Conservation (phyloP, 2,888 invertebrate genomes). For the Conchocele bisecta region DNA sequence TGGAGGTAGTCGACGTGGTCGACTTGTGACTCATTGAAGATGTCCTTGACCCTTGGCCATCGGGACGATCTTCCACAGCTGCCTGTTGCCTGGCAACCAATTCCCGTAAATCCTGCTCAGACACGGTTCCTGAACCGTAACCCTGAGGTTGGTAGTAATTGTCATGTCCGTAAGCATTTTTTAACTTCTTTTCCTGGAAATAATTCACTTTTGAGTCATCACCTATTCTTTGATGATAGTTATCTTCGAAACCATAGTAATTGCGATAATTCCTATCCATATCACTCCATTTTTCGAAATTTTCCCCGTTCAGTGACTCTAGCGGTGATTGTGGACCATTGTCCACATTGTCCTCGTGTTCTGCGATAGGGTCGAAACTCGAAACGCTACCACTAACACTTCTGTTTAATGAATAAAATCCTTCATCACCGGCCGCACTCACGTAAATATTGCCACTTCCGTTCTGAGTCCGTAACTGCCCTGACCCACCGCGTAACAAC, state of each 20-base stretch:
- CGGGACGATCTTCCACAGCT: conserved; percentile 25
- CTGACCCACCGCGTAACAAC: conserved; percentile 30
- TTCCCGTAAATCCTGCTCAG: conserved; percentile 20
- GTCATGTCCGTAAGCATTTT: conserved; percentile 60
- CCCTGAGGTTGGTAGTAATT: conserved; percentile 62
- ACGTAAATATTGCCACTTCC: conserved; percentile 56
- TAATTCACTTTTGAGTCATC: conserved; percentile 67
- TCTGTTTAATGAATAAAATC: conserved; percentile 54
- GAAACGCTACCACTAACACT: conserved; percentile 53
- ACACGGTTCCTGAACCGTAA: conserved; percentile 33
- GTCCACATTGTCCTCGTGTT: conserved; percentile 3
- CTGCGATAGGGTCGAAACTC: conserved; percentile 50
- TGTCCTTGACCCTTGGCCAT: conserved; percentile 29
- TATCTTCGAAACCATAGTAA: conserved; percentile 64
- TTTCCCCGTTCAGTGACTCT: conserved; percentile 56
- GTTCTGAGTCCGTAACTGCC: conserved; percentile 29
- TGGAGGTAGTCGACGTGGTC: conserved; percentile 13
- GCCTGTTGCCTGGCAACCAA: conserved; percentile 36
- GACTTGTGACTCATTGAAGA: conserved; percentile 28
- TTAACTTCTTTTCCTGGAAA: conserved; percentile 65
- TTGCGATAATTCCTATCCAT: conserved; percentile 69
- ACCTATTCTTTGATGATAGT: conserved; percentile 41
- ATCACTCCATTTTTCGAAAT: conserved; percentile 65
- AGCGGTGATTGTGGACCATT: conserved; percentile 34
- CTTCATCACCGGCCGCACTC: conserved; percentile 52